Percentiles rank a stretch among this genome's conserved stretches.
phyloP scores from a whole-genome alignment of 2,888 invertebrate genomes.

The Rhingia campestris region DNA sequence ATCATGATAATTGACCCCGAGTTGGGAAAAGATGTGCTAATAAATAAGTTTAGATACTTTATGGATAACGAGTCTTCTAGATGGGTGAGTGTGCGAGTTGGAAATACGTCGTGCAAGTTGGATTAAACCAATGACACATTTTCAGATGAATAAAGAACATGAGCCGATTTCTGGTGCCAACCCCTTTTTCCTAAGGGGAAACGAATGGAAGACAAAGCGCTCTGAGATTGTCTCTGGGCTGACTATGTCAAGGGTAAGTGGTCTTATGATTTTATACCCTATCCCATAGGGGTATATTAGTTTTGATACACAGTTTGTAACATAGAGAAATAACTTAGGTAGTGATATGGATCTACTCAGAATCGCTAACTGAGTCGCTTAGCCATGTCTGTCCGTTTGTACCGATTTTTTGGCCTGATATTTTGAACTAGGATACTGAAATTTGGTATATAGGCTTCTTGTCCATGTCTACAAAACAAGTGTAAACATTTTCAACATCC shows the following conservation, averaged over 20 bases:
- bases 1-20: constrained; percentile 82
- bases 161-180: constrained; percentile 77
- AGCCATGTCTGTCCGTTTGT: too few relatives aligned
- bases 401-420: too few relatives aligned
- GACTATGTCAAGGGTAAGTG: constrained; percentile 55
- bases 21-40: constrained; percentile 80
- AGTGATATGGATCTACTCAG: too few relatives aligned
- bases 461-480: too few relatives aligned
- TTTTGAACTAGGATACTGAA: too few relatives aligned
- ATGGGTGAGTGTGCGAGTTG: constrained; percentile 50
- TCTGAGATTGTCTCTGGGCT: constrained; percentile 75
- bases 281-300: too few relatives aligned
- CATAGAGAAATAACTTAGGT: too few relatives aligned
- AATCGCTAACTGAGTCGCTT: too few relatives aligned
- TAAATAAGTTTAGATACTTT: constrained; percentile 81
- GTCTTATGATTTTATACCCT: too few relatives aligned
- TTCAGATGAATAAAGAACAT: constrained; percentile 51
- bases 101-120: not conserved
- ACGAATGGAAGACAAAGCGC: constrained; percentile 77
- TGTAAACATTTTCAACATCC: too few relatives aligned
- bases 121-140: not conserved
- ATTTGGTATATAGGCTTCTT: too few relatives aligned
- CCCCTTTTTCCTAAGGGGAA: constrained; percentile 76
- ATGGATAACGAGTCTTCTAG: constrained; percentile 78
- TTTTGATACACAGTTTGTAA: too few relatives aligned